These are phyloP conservation scores for Ctenoplectra terminalis DNA, from an alignment of 1,140 invertebrate species.

Conservation along the genomic window DNA sequence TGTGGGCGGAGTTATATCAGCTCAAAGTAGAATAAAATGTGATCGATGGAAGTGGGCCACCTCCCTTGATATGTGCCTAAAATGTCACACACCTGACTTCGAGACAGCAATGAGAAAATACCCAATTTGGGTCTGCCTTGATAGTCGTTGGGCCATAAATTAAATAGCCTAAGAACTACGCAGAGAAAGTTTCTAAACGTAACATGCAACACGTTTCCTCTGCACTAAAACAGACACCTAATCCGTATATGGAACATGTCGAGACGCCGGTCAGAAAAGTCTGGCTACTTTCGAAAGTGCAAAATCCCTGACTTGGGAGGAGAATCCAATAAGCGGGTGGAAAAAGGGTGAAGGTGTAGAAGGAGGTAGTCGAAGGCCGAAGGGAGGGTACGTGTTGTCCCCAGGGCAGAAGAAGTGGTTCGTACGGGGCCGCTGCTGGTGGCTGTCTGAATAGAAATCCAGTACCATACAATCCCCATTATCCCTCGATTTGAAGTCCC, in stretches of 20 bases:
- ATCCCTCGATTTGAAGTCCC: slow-evolving; percentile 73
- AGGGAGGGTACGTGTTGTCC: slow-evolving; percentile 52
- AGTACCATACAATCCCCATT: slow-evolving; percentile 76
- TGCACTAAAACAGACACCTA: slow-evolving; percentile 47
- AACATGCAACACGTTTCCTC: slow-evolving; percentile 23
- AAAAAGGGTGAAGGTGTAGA: slow-evolving; percentile 40
- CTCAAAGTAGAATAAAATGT: too few species aligned
- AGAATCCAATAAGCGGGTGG: slow-evolving; percentile 75
- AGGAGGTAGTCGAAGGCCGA: slow-evolving; percentile 23
- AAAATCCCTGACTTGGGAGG: slow-evolving; percentile 63
- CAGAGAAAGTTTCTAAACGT: neutral
- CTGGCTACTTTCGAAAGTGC: slow-evolving; percentile 62
- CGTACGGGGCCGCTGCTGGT: slow-evolving; percentile 48
- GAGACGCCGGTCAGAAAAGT: slow-evolving; percentile 37
- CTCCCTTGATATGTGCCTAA: too few species aligned
- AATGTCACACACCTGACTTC: too few species aligned
- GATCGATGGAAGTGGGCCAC: too few species aligned
- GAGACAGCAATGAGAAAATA: too few species aligned
- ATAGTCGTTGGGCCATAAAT: too few species aligned
- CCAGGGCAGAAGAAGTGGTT: slow-evolving; percentile 68
- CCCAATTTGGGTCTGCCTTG: too few species aligned
- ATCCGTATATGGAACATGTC: slow-evolving; percentile 50
- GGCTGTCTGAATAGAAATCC: slow-evolving; percentile 76
- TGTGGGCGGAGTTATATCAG: too few species aligned
- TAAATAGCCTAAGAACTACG: neutral